These are phyloP conservation scores for Podarcis muralis DNA, from an alignment of 2,113 vertebrate genomes.

Conservation along the genomic window DNA sequence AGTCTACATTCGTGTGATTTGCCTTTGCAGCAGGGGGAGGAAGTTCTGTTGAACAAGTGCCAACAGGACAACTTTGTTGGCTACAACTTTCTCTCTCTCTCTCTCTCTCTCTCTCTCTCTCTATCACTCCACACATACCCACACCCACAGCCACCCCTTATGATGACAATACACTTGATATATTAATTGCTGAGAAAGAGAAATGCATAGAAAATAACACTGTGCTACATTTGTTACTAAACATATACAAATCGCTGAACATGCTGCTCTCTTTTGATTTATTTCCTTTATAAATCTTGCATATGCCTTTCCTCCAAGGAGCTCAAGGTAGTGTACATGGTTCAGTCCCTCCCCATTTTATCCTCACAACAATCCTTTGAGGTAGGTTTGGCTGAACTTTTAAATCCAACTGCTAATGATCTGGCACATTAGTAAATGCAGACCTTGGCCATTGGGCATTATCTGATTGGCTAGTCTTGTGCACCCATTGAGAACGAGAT, in stretches of 20 bases:
- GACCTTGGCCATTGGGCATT: conserved; percentile 72
- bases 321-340: no score
- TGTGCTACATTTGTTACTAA: background rate
- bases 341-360: no score
- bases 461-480: conserved; percentile 76
- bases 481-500: conserved; percentile 76
- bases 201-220: background rate
- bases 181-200: background rate
- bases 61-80: no score
- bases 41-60: no score
- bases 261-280: background rate
- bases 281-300: no score
- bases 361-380: no score
- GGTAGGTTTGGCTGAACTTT: no score
- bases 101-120: no score
- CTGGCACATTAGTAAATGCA: background rate
- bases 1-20: background rate
- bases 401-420: background rate
- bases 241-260: background rate
- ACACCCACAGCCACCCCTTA: no score
- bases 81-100: no score
- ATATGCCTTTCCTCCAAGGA: no score
- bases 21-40: background rate
- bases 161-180: background rate
- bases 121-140: no score